Base-by-base conservation (phyloP, 2,113 vertebrate genomes). In the Hippocampus mohnikei region DNA sequence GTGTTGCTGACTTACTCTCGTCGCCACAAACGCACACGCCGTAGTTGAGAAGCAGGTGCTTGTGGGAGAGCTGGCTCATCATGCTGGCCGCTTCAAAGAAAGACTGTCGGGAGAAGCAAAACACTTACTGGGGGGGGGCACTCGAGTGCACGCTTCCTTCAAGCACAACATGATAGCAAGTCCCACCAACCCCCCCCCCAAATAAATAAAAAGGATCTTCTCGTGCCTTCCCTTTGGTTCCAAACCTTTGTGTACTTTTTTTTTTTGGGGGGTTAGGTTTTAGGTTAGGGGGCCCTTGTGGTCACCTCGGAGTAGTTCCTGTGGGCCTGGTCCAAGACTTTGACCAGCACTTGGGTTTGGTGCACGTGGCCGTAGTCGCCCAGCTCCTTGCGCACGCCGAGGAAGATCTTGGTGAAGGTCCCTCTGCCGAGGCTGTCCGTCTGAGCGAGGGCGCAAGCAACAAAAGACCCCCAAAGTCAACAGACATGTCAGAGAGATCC, bases 81-180 rank as follows among this genome's bases (percentile, higher is more conserved):
- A 98, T 98, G 88, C 97, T 98, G 85, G 97, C 97, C 40, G 97
- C 96, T 90, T 99, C 97, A 89, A 97, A 98, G 90, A 99, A 99
- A 21, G 96, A 97, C 97, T 99, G 78, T 7, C 0, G 64, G 37
- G 46, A 75, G 2, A 33, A 64, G 12, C 8, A 27, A 50, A 50
- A 50, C 46, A 1, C 46, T 9, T n/a, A n/a, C n/a, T n/a, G n/a
- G n/a, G n/a, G n/a, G n/a, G n/a, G n/a, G n/a, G n/a, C n/a, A n/a
- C n/a, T n/a, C n/a, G n/a, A n/a, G n/a, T n/a, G n/a, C n/a, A n/a
- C n/a, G n/a, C n/a, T n/a, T n/a, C n/a, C n/a, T n/a, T n/a, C n/a
- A n/a, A n/a, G n/a, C n/a, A 33, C 8, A 6, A 41, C 5, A 41
- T 25, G 15, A 55, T 12, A 10, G 25, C 3, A 27, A 27, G 27